phyloP scores from a whole-genome alignment of 2,888 invertebrate species.

The Spisula subtruncata region DNA sequence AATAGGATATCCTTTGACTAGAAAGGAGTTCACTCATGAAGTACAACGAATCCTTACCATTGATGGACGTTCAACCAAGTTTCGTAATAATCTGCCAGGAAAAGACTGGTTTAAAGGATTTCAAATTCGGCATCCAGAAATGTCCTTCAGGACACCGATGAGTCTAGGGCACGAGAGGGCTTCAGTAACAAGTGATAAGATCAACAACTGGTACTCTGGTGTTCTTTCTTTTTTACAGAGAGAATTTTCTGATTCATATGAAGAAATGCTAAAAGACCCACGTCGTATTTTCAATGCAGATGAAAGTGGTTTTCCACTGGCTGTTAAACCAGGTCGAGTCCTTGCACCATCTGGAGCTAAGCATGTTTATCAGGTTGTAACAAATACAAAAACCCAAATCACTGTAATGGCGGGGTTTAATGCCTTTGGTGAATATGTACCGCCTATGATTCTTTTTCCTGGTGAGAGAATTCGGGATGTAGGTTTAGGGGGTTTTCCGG shows the following conservation, averaged over 20 bases:
- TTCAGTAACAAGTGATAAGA: neutral
- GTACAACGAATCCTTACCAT: slow-evolving; percentile 2
- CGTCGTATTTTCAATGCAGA: slow-evolving; percentile 17
- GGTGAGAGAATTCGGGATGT: slow-evolving; percentile 27
- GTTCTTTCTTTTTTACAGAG: neutral
- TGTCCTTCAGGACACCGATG: slow-evolving; percentile 14
- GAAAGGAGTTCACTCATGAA: neutral
- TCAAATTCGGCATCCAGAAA: neutral
- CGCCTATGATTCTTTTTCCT: slow-evolving; percentile 46
- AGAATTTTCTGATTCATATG: no score
- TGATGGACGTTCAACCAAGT: neutral
- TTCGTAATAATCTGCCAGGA: neutral
- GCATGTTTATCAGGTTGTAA: neutral
- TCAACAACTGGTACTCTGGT: slow-evolving; percentile 6
- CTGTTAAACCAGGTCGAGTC: no score
- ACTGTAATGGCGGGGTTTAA: slow-evolving; percentile 44
- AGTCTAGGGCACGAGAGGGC: neutral
- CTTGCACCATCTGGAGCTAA: neutral
- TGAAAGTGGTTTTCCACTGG: neutral
- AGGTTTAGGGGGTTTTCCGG: slow-evolving; percentile 1
- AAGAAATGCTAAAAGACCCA: neutral
- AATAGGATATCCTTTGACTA: neutral
- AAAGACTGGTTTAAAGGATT: slow-evolving; percentile 29
- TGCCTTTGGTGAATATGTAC: slow-evolving; percentile 32
- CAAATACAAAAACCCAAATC: slow-evolving; percentile 49